Evolutionary conservation across 2,888 invertebrate genomes (phyloP).

Genomic region (Eupithecia pulchellata): DNA sequence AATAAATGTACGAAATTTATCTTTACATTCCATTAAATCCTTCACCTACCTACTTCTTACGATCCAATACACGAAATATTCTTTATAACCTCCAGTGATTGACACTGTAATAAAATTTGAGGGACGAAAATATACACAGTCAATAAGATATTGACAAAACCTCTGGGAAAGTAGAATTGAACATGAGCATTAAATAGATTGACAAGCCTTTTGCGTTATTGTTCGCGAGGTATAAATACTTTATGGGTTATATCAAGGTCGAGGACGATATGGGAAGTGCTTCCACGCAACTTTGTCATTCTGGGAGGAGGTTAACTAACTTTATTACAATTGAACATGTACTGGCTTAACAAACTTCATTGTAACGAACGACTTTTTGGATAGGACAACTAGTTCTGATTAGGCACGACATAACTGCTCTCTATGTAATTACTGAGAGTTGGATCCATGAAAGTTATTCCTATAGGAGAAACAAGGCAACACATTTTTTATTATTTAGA

Average conservation of each 20-base stretch:
- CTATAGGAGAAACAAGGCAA: too few species aligned
- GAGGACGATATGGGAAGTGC: not conserved
- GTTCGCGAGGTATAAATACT: conserved; percentile 1
- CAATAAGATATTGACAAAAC: conserved; percentile 14
- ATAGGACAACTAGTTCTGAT: not conserved
- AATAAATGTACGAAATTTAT: not conserved
- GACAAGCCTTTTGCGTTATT: conserved; percentile 24
- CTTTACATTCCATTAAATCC: not conserved
- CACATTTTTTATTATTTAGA: too few species aligned
- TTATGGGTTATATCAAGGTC: not conserved
- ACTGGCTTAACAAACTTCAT: not conserved
- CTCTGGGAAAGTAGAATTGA: conserved; percentile 19
- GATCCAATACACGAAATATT: conserved; percentile 1
- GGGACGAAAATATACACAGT: conserved; percentile 6
- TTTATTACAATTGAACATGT: conserved; percentile 7
- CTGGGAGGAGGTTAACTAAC: not conserved
- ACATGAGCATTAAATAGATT: conserved; percentile 15
- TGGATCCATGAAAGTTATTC: not conserved
- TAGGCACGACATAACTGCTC: not conserved
- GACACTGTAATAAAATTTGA: conserved; percentile 30
- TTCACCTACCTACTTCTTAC: not conserved
- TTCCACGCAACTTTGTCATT: conserved; percentile 11
- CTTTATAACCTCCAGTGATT: conserved; percentile 25
- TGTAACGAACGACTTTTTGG: not conserved
- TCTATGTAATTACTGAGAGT: not conserved